phyloP scores from a whole-genome alignment of 2,113 vertebrate species.

The Peromyscus polionotus region DNA sequence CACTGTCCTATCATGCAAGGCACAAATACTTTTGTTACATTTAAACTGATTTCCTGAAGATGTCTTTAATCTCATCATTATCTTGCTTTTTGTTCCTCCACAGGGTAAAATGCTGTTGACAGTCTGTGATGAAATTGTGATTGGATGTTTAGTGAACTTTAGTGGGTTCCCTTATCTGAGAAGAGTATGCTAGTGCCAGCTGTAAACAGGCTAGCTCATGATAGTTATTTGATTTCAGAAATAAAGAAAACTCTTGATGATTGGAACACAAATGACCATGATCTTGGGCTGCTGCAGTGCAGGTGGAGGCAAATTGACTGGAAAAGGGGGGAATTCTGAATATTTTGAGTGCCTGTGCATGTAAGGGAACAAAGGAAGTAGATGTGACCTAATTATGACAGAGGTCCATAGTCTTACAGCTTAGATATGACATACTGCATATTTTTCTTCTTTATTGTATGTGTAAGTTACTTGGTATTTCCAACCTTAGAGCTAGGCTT shows the following conservation, averaged over 20 bases:
- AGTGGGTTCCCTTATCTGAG: not conserved
- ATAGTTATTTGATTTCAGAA: constrained; percentile 26
- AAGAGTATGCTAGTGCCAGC: constrained; percentile 9
- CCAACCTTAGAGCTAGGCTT: not conserved
- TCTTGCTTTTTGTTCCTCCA: not conserved
- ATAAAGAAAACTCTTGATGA: constrained; percentile 28
- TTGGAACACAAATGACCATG: not conserved
- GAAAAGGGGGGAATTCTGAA: not conserved
- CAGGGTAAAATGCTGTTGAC: constrained; percentile 1
- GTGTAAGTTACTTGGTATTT: constrained; percentile 18
- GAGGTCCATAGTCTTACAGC: not conserved
- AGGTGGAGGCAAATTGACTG: not conserved
- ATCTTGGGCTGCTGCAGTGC: not conserved
- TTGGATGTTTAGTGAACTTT: constrained; percentile 36
- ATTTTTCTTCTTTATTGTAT: not conserved
- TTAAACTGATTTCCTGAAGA: constrained; percentile 25
- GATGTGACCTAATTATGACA: constrained; percentile 53
- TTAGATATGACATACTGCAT: not conserved
- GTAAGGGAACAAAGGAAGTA: constrained; percentile 7
- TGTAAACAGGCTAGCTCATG: constrained; percentile 40
- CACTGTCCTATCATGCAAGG: not conserved
- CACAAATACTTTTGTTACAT: not conserved
- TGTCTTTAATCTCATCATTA: constrained; percentile 12
- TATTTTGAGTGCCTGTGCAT: not conserved
- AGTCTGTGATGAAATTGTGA: constrained; percentile 57